phyloP scores from a whole-genome alignment of 2,888 invertebrate species.

The Stenotaenia linearis region DNA sequence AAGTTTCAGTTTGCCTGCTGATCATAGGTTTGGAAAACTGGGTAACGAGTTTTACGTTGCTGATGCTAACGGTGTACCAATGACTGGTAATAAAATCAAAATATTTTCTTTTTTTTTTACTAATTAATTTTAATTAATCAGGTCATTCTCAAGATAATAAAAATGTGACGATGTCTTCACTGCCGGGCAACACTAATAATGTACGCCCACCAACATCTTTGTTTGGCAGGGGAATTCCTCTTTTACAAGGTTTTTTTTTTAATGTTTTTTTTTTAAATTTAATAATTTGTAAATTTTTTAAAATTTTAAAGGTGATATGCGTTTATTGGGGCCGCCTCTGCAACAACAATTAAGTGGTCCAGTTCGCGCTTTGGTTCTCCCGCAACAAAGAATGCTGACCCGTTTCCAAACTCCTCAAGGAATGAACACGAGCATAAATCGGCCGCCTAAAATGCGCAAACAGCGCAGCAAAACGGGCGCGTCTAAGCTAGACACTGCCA shows the following conservation, averaged over 20 bases:
- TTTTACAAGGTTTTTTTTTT: slow-evolving; percentile 30
- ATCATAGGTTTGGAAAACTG: slow-evolving; percentile 36
- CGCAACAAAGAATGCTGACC: slow-evolving; percentile 38
- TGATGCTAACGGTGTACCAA: slow-evolving; percentile 31
- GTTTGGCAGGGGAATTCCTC: slow-evolving; percentile 35
- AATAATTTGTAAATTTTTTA: background rate
- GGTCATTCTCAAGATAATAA: slow-evolving; percentile 29
- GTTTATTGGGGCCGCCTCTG: slow-evolving; percentile 39
- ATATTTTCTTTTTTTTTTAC: background rate
- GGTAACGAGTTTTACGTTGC: slow-evolving; percentile 35
- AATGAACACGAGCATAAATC: slow-evolving; percentile 35
- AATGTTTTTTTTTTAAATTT: background rate
- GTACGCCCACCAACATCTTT: slow-evolving; percentile 34
- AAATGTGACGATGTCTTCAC: slow-evolving; percentile 24
- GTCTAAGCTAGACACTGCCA: slow-evolving; percentile 6
- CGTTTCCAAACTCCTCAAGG: slow-evolving; percentile 38
- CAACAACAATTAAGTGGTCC: slow-evolving; percentile 38
- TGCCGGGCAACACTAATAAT: slow-evolving; percentile 28
- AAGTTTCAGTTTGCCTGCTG: slow-evolving; percentile 36
- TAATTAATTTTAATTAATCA: background rate
- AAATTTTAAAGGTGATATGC: slow-evolving; percentile 37
- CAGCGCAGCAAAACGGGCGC: slow-evolving; percentile 38
- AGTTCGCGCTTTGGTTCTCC: slow-evolving; percentile 37
- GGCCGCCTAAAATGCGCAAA: slow-evolving; percentile 39
- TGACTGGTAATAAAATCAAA: background rate